Evolutionary conservation across 2,113 vertebrate species (phyloP).

Genomic region (Tupaia chinensis): DNA sequence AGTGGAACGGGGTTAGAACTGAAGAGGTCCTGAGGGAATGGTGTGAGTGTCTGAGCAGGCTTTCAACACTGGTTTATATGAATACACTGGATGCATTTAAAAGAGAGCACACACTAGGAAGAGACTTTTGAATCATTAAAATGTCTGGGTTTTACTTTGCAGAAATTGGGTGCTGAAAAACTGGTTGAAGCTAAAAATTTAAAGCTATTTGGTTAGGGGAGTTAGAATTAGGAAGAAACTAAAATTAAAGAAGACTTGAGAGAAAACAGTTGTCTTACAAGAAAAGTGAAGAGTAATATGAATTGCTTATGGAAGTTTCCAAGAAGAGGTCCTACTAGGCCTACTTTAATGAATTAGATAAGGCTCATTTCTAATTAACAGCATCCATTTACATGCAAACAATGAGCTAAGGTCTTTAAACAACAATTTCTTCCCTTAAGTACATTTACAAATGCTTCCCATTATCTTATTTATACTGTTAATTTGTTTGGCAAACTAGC

Average conservation of each 20-base stretch:
- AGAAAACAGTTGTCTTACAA: constrained; percentile 55
- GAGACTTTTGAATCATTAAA: background rate
- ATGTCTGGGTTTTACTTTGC: background rate
- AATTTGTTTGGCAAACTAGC: constrained; percentile 68
- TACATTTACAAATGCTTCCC: constrained; percentile 60
- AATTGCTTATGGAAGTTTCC: constrained; percentile 65
- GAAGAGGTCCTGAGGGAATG: background rate
- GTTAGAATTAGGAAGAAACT: background rate
- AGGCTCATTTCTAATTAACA: constrained; percentile 77
- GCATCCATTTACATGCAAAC: constrained; percentile 67
- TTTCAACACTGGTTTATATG: background rate
- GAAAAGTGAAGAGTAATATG: background rate
- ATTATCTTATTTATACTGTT: constrained; percentile 69
- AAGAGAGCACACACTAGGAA: background rate
- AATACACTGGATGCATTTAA: background rate
- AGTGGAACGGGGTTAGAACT: background rate
- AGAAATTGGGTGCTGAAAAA: constrained; percentile 12
- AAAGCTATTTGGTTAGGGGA: constrained; percentile 18
- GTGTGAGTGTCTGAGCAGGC: background rate
- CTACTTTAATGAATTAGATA: constrained; percentile 77
- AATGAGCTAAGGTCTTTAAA: constrained; percentile 73
- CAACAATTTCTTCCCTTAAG: constrained; percentile 65
- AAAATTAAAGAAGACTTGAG: constrained; percentile 27
- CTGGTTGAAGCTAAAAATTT: background rate
- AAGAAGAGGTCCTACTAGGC: constrained; percentile 60